Evolutionary conservation across 2,888 invertebrate species (phyloP), one percentile per base, ranked within the genome.

Genomic region (Alloscopus bannaensis): DNA sequence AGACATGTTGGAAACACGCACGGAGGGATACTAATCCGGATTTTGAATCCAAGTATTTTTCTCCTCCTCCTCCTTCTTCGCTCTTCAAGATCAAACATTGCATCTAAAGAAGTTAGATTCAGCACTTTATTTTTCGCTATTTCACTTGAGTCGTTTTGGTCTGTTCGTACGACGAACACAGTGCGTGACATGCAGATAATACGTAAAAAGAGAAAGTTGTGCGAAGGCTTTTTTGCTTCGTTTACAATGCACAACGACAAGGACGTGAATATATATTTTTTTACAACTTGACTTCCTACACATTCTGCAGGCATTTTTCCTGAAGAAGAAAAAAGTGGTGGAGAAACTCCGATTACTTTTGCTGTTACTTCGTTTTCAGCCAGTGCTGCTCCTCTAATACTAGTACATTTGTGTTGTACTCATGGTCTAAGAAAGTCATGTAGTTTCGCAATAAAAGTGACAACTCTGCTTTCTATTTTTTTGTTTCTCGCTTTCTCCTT

Each of bases 21-120:
- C 79, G 79, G 47, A 79, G 60, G 42, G 72, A 31, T 68, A 76
- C 60, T 76, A 76, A 76, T 76, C 76, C 76, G 76, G 60, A 76
- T 68, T 73, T 65, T 64, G 42, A 72, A 64, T 57, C 66, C 28
- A 66, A 52, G 28, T 47, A 59, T 24, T 40, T 64, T 62, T 47
- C 28, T 64, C 65, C 55, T 52, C 47, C 31, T 28, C 11, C 36
- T 42, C 22, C n/a, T 45, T 8, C 20, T 28, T 24, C 4, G 20
- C 31, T 24, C 28, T 45, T 22, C 24, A 16, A 59, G 45, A 60
- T 36, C 45, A 60, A 31, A 36, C 22, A 59, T 36, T 66, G 72
- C 72, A 64, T 62, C 52, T 60, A 69, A 71, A 52, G 28, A 47
- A 31, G 31, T 45, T 59, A 52, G 47, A 42, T n/a, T 22, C 20